These are phyloP conservation scores for Ageneiosus marmoratus DNA, from an alignment of 2,113 vertebrate species.

Conservation along the genomic window DNA sequence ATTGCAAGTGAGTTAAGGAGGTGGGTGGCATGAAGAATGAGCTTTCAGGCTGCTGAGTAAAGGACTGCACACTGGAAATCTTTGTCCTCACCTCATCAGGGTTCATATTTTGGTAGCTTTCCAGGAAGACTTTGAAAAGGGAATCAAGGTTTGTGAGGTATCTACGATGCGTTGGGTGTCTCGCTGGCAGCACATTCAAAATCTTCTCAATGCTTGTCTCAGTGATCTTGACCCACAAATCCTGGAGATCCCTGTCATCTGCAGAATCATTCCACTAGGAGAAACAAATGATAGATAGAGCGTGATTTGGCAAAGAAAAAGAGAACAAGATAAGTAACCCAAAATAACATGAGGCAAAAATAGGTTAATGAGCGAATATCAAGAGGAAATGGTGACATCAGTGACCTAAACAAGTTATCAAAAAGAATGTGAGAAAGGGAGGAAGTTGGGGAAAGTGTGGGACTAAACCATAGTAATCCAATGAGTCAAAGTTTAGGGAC, in stretches of 20 bases:
- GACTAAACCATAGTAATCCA: neutral
- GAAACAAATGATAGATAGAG: neutral
- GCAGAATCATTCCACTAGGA: constrained; percentile 51
- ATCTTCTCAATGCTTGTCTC: constrained; percentile 75
- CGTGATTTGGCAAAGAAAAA: neutral
- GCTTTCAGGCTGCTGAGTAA: neutral
- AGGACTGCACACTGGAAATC: neutral
- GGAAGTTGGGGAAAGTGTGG: constrained; percentile 16
- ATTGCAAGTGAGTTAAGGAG: neutral
- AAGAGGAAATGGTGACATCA: neutral
- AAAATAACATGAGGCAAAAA: neutral
- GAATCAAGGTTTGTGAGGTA: constrained; percentile 67
- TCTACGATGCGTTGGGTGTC: constrained; percentile 76
- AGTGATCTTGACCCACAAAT: constrained; percentile 82
- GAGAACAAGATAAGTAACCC: neutral
- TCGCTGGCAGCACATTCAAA: constrained; percentile 72
- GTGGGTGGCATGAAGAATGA: constrained; percentile 26
- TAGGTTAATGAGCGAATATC: neutral
- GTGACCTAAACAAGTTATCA: neutral
- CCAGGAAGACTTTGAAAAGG: constrained; percentile 66
- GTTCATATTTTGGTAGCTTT: neutral
- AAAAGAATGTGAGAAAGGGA: neutral
- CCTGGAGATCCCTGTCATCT: constrained; percentile 71
- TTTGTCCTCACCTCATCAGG: constrained; percentile 38
- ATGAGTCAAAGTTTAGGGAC: constrained; percentile 39